Conservation (phyloP, 2,113 vertebrate species). For the Pampusana beccarii region DNA sequence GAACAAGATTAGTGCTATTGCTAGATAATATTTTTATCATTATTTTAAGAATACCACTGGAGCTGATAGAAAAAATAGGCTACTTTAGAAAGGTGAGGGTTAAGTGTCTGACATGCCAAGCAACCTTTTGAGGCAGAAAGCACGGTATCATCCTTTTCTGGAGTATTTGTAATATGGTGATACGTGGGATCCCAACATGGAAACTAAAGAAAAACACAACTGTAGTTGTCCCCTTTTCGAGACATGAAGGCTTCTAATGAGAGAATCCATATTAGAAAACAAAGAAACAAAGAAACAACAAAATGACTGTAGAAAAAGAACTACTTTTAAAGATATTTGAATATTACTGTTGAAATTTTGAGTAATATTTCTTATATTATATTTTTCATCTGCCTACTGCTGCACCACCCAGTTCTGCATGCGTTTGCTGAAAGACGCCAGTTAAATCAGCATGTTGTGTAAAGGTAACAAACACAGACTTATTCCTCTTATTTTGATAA, state of each 20-base stretch:
- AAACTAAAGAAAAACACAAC: not conserved
- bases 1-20: not conserved
- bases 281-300: not conserved
- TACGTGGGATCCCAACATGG: fast-evolving
- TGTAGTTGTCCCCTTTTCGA: not conserved
- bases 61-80: not conserved
- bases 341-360: not conserved
- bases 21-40: not conserved
- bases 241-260: not conserved
- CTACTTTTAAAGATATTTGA: not conserved
- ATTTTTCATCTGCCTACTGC: not conserved
- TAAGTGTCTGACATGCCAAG: not conserved
- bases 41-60: not conserved
- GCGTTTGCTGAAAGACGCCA: not conserved
- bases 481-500: not conserved
- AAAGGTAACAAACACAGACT: not conserved
- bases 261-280: not conserved
- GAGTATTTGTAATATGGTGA: not conserved
- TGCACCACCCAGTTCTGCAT: not conserved
- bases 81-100: not conserved
- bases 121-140: not conserved
- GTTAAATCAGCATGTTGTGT: not conserved
- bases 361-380: not conserved
- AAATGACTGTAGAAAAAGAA: not conserved
- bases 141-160: not conserved